Conservation (phyloP, 2,888 invertebrate species). For the Itoplectis maculator region DNA sequence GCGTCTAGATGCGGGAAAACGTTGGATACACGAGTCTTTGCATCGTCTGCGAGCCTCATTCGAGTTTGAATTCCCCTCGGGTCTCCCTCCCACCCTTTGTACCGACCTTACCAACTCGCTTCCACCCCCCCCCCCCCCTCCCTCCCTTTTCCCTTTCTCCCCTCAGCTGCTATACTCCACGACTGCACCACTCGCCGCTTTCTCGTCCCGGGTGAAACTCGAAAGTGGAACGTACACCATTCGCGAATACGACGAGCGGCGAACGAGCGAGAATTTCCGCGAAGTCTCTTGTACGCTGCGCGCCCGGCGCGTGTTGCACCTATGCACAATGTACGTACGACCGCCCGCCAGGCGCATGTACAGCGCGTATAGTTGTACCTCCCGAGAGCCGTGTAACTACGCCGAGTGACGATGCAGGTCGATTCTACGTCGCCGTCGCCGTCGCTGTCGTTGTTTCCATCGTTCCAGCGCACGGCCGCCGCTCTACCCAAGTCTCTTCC, state of each 20-base stretch:
- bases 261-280: conserved; percentile 17
- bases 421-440: conserved; percentile 2
- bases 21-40: conserved; percentile 6
- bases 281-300: conserved; percentile 6
- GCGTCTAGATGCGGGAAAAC: conserved; percentile 1
- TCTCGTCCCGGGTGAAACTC: conserved; percentile 17
- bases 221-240: conserved; percentile 44
- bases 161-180: too few species aligned
- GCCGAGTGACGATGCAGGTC: conserved; percentile 17
- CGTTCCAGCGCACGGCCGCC: neutral
- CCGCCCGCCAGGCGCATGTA: neutral
- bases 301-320: neutral
- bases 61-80: conserved; percentile 46
- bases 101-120: neutral
- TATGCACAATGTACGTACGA: neutral
- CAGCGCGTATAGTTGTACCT: conserved; percentile 11
- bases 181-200: neutral
- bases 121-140: neutral
- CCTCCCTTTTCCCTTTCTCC: neutral
- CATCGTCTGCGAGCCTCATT: conserved; percentile 24
- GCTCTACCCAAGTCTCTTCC: neutral
- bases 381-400: conserved; percentile 33
- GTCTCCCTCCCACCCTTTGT: neutral
- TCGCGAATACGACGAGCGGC: conserved; percentile 40
- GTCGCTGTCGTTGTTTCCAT: too few species aligned